These are phyloP conservation scores for Lasioglossum leucozonium DNA, from an alignment of 2,888 invertebrate genomes.

Conservation along the genomic window DNA sequence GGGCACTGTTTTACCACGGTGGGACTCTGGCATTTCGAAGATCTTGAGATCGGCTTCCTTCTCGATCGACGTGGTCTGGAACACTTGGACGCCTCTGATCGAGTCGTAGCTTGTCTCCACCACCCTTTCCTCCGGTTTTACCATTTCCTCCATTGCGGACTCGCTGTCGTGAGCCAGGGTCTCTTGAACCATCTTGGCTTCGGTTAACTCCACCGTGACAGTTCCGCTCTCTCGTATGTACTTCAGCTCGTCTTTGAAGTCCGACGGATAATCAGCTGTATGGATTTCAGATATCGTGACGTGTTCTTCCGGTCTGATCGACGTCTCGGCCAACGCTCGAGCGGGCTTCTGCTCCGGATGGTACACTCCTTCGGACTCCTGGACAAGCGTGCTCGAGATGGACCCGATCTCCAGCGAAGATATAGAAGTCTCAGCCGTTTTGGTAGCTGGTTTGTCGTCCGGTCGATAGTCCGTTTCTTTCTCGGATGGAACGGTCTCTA, in stretches of 20 bases:
- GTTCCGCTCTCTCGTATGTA: constrained; percentile 86
- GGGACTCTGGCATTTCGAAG: constrained; percentile 86
- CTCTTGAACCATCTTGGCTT: constrained; percentile 88
- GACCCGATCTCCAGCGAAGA: constrained; percentile 87
- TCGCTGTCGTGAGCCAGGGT: constrained; percentile 89
- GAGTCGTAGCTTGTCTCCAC: constrained; percentile 86
- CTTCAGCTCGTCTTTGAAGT: constrained; percentile 86
- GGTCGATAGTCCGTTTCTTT: constrained; percentile 86
- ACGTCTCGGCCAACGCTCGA: constrained; percentile 86
- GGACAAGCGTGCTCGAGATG: constrained; percentile 86
- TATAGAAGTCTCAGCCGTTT: constrained; percentile 83
- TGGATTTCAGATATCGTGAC: constrained; percentile 87
- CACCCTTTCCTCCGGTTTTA: constrained; percentile 81
- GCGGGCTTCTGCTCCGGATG: constrained; percentile 85
- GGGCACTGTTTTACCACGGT: constrained; percentile 85
- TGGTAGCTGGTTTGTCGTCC: constrained; percentile 81
- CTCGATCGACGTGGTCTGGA: constrained; percentile 88
- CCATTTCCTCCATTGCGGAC: constrained; percentile 80
- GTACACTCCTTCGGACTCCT: constrained; percentile 89
- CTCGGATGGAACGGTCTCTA: constrained; percentile 87
- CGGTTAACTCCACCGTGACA: constrained; percentile 86
- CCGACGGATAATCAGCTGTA: constrained; percentile 86
- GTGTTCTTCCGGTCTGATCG: constrained; percentile 87
- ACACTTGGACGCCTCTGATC: constrained; percentile 87
- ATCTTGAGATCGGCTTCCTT: constrained; percentile 87